phyloP scores from a whole-genome alignment of 2,113 vertebrate genomes.

The Oncorhynchus keta region DNA sequence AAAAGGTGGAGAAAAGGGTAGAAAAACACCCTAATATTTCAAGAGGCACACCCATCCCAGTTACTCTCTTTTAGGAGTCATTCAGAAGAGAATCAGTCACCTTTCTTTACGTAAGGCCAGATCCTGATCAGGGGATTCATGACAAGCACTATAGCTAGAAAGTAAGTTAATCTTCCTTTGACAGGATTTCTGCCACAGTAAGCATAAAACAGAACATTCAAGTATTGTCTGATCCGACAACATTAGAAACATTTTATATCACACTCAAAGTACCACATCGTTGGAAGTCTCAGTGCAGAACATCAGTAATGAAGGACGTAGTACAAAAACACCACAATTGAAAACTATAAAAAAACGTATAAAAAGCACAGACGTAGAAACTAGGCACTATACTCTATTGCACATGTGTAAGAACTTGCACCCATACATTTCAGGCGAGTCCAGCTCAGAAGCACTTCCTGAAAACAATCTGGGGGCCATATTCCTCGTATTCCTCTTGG shows the following conservation, averaged over 20 bases:
- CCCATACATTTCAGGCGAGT: not conserved
- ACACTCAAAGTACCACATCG: not conserved
- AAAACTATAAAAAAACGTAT: slow-evolving; percentile 4
- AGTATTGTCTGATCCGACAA: too few relatives aligned
- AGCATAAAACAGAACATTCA: too few relatives aligned
- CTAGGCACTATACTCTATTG: slow-evolving; percentile 35
- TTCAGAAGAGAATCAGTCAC: not conserved
- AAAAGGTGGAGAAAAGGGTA: too few relatives aligned
- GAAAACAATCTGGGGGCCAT: slow-evolving; percentile 68
- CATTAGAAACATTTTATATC: not conserved
- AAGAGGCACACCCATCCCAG: not conserved
- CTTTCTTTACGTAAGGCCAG: not conserved
- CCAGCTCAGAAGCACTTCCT: slow-evolving; percentile 74
- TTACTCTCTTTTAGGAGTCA: not conserved
- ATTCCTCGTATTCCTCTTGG: slow-evolving; percentile 68
- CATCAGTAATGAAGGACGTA: not conserved
- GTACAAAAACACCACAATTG: not conserved
- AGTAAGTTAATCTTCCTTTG: too few relatives aligned
- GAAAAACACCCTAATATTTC: too few relatives aligned
- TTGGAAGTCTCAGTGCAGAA: not conserved
- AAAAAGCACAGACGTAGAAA: not conserved
- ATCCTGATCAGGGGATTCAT: not conserved
- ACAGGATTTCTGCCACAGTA: too few relatives aligned
- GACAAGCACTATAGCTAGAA: too few relatives aligned
- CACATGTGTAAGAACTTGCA: not conserved